phyloP scores from a whole-genome alignment of 2,888 invertebrate species.

The Hoplodrina ambigua region DNA sequence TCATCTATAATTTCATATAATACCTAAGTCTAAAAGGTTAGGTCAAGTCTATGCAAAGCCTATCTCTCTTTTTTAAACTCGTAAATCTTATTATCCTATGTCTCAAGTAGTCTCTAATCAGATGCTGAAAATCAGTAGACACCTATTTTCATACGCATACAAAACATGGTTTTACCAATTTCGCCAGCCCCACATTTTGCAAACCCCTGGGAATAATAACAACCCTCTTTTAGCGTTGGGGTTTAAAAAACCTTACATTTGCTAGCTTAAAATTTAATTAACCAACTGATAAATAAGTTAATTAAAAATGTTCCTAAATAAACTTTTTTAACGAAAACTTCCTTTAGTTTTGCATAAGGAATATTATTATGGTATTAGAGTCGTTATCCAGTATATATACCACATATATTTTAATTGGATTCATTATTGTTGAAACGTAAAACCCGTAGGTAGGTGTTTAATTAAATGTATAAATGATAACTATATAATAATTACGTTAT shows the following conservation, averaged over 20 bases:
- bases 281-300: constrained; percentile 24
- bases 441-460: constrained; percentile 52
- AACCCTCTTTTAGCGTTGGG: neutral
- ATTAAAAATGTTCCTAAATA: constrained; percentile 4
- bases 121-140: neutral
- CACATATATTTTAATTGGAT: constrained; percentile 58
- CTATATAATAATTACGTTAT: constrained; percentile 36
- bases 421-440: constrained; percentile 41
- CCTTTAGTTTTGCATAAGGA: constrained; percentile 27
- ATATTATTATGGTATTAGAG: constrained; percentile 10
- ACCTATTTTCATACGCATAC: constrained; percentile 7
- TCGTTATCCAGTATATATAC: constrained; percentile 31
- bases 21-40: neutral
- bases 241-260: constrained; percentile 10
- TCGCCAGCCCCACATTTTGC: constrained; percentile 2
- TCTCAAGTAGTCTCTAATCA: neutral
- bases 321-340: constrained; percentile 15
- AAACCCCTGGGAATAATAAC: constrained; percentile 27
- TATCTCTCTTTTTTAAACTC: neutral
- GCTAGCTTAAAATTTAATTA: constrained; percentile 1
- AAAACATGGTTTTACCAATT: neutral
- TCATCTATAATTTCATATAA: neutral
- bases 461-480: constrained; percentile 51
- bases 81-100: neutral
- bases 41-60: neutral